phyloP scores from a whole-genome alignment of 2,888 invertebrate species.

The Charanyca ferruginea region DNA sequence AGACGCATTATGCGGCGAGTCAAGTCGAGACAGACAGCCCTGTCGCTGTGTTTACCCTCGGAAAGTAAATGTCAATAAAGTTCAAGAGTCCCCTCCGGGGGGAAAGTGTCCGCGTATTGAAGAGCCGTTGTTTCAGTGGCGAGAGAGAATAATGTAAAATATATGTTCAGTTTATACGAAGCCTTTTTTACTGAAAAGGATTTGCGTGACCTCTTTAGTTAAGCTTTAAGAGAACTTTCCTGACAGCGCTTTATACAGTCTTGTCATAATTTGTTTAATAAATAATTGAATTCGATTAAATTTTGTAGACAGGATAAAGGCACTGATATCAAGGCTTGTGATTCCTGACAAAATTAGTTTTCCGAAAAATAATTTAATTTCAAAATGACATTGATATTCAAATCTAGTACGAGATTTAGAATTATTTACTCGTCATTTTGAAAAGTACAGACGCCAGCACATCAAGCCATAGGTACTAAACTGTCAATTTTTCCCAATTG shows the following conservation, averaged over 20 bases:
- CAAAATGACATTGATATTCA: too few relatives aligned
- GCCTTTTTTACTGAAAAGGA: conserved; percentile 42
- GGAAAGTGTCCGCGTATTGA: conserved; percentile 80
- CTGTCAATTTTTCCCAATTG: too few relatives aligned
- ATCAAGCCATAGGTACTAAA: too few relatives aligned
- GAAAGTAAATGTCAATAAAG: conserved; percentile 91
- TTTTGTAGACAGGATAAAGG: too few relatives aligned
- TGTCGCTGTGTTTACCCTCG: conserved; percentile 85
- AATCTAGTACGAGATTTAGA: too few relatives aligned
- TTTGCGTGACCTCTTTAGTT: conserved; percentile 57
- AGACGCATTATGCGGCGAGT: conserved; percentile 65
- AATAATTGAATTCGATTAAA: too few relatives aligned
- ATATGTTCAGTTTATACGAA: conserved; percentile 61
- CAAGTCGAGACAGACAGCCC: conserved; percentile 77
- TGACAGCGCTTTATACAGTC: background rate
- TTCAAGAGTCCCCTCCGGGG: conserved; percentile 82
- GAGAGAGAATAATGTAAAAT: conserved; percentile 69
- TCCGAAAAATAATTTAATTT: too few relatives aligned
- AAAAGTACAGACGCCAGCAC: too few relatives aligned
- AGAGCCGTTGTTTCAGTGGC: conserved; percentile 77
- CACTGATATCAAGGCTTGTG: too few relatives aligned
- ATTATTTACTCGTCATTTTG: too few relatives aligned
- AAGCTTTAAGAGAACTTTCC: conserved; percentile 4
- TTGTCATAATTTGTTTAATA: too few relatives aligned
- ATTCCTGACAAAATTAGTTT: too few relatives aligned